A percentile compares a stretch with the other conserved stretches of the same genome.
Conservation (phyloP, 2,113 vertebrate genomes). For the Osmerus eperlanus region DNA sequence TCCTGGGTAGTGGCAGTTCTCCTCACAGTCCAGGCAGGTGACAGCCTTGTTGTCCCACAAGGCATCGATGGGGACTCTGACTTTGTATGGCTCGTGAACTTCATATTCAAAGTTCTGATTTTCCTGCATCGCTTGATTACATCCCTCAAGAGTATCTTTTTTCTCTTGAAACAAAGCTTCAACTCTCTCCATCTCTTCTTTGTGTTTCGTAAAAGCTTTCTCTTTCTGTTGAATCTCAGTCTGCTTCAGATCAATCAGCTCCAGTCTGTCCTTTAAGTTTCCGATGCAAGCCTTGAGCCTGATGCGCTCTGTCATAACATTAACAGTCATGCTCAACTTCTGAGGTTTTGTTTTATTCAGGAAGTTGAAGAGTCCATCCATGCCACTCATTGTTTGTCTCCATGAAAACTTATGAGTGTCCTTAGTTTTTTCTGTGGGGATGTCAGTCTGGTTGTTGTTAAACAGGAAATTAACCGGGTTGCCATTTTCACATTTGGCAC, state of each 20-base stretch:
- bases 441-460: not conserved
- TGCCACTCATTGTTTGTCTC: slow-evolving; percentile 9
- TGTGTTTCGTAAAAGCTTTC: not conserved
- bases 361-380: slow-evolving; percentile 17
- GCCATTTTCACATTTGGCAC: not conserved
- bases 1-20: not conserved
- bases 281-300: not conserved
- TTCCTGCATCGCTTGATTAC: not conserved
- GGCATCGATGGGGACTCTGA: not conserved
- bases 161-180: too few relatives aligned
- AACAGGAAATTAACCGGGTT: not conserved
- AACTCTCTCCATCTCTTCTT: not conserved
- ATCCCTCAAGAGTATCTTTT: too few relatives aligned
- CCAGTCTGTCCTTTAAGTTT: not conserved
- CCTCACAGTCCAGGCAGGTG: not conserved
- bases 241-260: not conserved
- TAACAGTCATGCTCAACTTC: slow-evolving; percentile 15
- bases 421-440: not conserved
- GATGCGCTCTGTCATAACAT: slow-evolving; percentile 19
- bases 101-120: not conserved
- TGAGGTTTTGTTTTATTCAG: slow-evolving; percentile 10
- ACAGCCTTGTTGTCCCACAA: not conserved
- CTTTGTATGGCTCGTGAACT: not conserved
- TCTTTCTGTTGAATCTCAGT: not conserved
- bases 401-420: not conserved